Base-by-base conservation (phyloP, 2,888 invertebrate genomes). In the Sarcophaga variegata region DNA sequence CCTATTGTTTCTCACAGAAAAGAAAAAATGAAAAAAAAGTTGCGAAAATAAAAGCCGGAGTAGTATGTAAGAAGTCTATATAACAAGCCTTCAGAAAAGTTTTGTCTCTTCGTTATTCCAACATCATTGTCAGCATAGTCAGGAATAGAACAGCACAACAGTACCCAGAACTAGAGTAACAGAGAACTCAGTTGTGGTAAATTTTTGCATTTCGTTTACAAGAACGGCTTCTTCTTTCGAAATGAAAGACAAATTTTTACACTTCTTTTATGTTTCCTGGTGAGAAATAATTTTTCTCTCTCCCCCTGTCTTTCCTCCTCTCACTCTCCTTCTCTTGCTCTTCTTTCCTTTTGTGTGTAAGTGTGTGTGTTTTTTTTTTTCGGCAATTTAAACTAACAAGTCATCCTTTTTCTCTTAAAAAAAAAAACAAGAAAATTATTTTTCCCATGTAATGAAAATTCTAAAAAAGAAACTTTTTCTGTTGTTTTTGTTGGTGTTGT, bases 41-140 rank as follows among this genome's bases (percentile, higher is more conserved):
- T 90, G 91, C 5, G 2, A 3, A 54, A 54, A 54, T 12, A 54
- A 54, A 54, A 54, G 54, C 12, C 54, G 17, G 17, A 0, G 54
- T 54, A 0, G 54, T 54, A 14, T 54, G 54, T 14, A 54, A 37
- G 37, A 37, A 37, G 37, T 37, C 37, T 54, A 54, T 54, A 54
- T 54, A 54, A 91, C 92, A 91, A 90, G 92, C 91, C 91, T 91
- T 91, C 89, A 90, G 89, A 89, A 92, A 92, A 92, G 91, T 91
- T 92, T 92, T 92, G 91, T 90, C 90, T 90, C 92, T 92, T 92
- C 90, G 92, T 92, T 92, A 92, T 92, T 91, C 90, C 81, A 78
- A 83, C 81, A 85, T 67, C 80, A 81, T 66, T 59, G 67, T 70
- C 70, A 45, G 63, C 81, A 59, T 64, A 76, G 67, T 71, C 60